Evolutionary conservation across 2,888 invertebrate genomes (phyloP).

Genomic region (Acanthoscelides obtectus): DNA sequence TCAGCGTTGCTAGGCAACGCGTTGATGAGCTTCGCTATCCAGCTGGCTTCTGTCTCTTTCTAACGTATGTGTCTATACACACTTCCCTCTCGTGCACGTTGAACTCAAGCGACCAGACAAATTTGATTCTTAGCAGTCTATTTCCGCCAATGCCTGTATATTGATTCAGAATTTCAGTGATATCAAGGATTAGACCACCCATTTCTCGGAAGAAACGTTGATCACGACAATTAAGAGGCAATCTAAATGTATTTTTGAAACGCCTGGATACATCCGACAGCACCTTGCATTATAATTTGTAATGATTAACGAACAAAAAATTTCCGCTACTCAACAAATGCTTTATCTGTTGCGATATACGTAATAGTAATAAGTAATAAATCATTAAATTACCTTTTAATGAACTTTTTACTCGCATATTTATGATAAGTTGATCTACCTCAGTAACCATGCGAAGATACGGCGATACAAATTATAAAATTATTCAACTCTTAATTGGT

Average conservation of each 20-base stretch:
- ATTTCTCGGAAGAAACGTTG: not conserved
- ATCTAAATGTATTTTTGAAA: not conserved
- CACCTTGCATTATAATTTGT: not conserved
- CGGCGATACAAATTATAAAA: not conserved
- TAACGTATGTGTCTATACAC: too few species aligned
- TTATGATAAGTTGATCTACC: not conserved
- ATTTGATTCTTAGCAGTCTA: too few species aligned
- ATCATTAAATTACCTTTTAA: not conserved
- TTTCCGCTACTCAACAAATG: not conserved
- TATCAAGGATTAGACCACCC: not conserved
- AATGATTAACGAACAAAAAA: not conserved
- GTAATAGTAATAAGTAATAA: not conserved
- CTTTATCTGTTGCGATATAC: not conserved
- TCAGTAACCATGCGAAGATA: not conserved
- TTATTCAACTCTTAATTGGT: not conserved
- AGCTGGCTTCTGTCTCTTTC: too few species aligned
- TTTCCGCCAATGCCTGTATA: too few species aligned
- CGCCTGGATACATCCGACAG: not conserved
- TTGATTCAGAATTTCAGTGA: too few species aligned
- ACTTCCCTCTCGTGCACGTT: too few species aligned
- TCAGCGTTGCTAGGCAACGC: too few species aligned
- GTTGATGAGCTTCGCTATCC: too few species aligned
- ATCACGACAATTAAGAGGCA: not conserved
- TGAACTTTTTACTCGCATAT: not conserved
- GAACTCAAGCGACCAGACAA: too few species aligned